Evolutionary conservation across 2,797 vertebrate species (phyloP), one percentile per base, ranked within the genome.

Genomic region (Telmatherina bonti): DNA sequence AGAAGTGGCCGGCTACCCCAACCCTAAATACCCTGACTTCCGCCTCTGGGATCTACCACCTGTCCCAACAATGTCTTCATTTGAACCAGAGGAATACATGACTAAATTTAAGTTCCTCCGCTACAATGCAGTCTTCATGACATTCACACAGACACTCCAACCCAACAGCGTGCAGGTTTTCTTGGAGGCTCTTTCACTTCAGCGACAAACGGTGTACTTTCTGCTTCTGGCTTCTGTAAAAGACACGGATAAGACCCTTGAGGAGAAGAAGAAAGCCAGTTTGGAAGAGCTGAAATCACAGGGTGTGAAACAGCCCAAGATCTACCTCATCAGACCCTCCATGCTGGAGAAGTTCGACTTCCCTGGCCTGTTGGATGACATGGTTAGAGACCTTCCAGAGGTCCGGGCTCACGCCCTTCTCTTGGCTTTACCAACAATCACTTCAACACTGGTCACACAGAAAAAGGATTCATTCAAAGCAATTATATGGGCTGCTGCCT

Each of bases 391-490:
- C 55, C 91, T 94, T 58, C 92, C 91, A 27, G 93, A 94, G 70
- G 84, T 94, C 65, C 83, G 91, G 70, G 90, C 90, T 1, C 81
- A 92, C 2, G 88, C 93, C 3, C 84, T 94, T 56, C 82, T 94
- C n/a, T 31, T 94, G 58, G 91, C 93, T 29, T 76, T 94, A 3
- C 94, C 94, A 0, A 77, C 87, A 0, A 76, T 94, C 20, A 93
- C 88, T 45, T 55, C 76, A 13, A 15, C 52, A 1, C 27, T 94
- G 66, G 84, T 94, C 55, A 65, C 66, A 47, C 88, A 91, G 74
- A 94, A 94, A 76, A 93, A 88, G 60, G 92, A 93, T 5, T 85
- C 91, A 11, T 93, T 94, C 16, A 92, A 92, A 78, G 92, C 92
- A 0, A 16, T 94, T 1, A 85, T 90, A 1, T 94, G 91, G 93